phyloP scores from a whole-genome alignment of 1,140 invertebrate genomes.

The Rhizoglyphus robini region DNA sequence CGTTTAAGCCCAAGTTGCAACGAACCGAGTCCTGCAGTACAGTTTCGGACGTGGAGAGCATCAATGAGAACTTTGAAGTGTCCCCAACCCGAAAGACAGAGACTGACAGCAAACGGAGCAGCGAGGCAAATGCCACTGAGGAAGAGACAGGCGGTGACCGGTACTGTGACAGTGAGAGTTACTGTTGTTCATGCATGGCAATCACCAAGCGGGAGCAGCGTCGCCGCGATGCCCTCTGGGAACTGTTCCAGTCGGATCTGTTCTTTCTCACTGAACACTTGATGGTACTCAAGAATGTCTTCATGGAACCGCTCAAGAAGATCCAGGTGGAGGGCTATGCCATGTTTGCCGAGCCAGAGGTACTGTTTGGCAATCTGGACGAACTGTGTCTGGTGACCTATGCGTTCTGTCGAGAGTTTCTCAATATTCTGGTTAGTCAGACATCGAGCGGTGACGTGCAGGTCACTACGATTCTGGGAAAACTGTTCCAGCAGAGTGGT shows the following conservation, averaged over 20 bases:
- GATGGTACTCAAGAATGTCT: slow-evolving; percentile 57
- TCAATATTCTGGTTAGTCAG: slow-evolving; percentile 42
- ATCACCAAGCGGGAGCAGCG: slow-evolving; percentile 24
- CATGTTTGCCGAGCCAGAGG: slow-evolving; percentile 52
- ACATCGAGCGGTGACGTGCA: slow-evolving; percentile 35
- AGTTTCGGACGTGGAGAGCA: neutral
- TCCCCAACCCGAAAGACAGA: neutral
- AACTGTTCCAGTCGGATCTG: slow-evolving; percentile 53
- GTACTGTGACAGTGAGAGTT: neutral
- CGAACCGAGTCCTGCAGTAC: neutral
- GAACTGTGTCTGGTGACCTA: slow-evolving; percentile 53
- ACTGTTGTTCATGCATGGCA: slow-evolving; percentile 19
- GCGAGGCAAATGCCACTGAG: neutral
- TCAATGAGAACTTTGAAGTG: slow-evolving; percentile 5
- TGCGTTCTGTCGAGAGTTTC: slow-evolving; percentile 52
- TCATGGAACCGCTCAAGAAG: slow-evolving; percentile 55
- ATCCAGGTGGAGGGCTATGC: slow-evolving; percentile 53
- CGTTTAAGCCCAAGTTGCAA: neutral
- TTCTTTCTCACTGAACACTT: slow-evolving; percentile 52
- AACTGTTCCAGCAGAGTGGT: slow-evolving; percentile 43
- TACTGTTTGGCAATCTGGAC: slow-evolving; percentile 54
- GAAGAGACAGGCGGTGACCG: neutral
- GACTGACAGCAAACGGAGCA: neutral
- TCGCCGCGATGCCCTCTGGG: slow-evolving; percentile 47
- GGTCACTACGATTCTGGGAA: slow-evolving; percentile 42